Evolutionary conservation across 92 coral and sea anemone species (phyloP), one percentile per base, ranked within the genome.

Genomic region (Hydrozoanthus gracilis): DNA sequence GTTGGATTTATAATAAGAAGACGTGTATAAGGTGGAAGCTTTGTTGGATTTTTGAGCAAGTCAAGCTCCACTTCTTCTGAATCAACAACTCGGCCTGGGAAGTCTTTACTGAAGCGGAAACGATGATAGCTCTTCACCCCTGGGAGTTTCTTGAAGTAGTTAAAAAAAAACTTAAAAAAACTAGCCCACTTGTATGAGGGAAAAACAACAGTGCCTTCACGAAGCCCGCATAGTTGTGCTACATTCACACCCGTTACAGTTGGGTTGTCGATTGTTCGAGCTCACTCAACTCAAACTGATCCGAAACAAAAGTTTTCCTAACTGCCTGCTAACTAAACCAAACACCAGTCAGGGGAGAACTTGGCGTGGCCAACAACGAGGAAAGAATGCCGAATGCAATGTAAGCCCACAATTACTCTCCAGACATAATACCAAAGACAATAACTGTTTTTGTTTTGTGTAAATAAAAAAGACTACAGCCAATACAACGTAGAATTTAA

Each of bases 311-410:
- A 13, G 66, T 77, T 49, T 52, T 60, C 46, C 68, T 64, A 66
- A 69, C 48, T 46, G 90, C 87, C 68, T 86, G 86, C 87, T 92
- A 15, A 68, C 62, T 71, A 92, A 52, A 10, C 92, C 92, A 74
- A 91, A 67, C 91, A 88, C 78, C 89, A 82, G 83, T 91, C 94
- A 44, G 92, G 90, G 55, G 72, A 83, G 73, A 91, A 91, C 70
- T 82, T 91, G 2, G 89, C 88, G 91, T 91, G 94, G 14, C 94
- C 90, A 12, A 88, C 84, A 76, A 83, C 74, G 44, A 91, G 86
- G 70, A 91, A 88, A 27, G 89, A 90, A 74, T 90, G 79, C 13
- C 71, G 9, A 71, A 90, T 87, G 58, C 44, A 47, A 65, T 76
- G 64, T 9, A 82, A 65, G 20, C 12, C 35, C 68, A n/a, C n/a